phyloP scores from a whole-genome alignment of 2,797 vertebrate species.

The Cryptoblepharus egeriae region DNA sequence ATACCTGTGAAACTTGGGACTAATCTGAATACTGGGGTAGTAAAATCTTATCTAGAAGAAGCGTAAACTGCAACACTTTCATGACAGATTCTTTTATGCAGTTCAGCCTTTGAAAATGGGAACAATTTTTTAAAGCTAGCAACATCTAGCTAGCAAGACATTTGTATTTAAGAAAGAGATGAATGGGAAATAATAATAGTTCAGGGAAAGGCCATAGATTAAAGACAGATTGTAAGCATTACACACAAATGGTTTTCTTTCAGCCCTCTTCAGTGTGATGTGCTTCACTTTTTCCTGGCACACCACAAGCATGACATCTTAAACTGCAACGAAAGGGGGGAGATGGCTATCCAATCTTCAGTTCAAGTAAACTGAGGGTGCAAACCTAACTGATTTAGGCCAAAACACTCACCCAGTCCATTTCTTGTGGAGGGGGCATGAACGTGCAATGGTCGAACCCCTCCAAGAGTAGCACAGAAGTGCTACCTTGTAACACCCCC shows the following conservation, averaged over 20 bases:
- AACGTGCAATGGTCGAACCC: too few species aligned
- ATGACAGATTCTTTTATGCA: background rate
- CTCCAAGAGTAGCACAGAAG: too few species aligned
- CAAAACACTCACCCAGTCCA: too few species aligned
- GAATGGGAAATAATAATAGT: background rate
- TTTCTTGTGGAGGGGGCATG: too few species aligned
- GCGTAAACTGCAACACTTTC: too few species aligned
- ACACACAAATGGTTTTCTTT: background rate
- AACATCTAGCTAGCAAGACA: background rate
- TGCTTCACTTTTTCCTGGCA: background rate
- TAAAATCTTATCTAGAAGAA: too few species aligned
- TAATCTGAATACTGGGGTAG: too few species aligned
- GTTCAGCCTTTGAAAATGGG: background rate
- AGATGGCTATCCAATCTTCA: background rate
- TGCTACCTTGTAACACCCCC: too few species aligned
- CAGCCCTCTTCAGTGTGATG: background rate
- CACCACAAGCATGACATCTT: background rate
- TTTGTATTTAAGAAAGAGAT: background rate
- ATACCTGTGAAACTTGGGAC: too few species aligned
- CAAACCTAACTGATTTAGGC: too few species aligned
- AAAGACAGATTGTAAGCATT: background rate
- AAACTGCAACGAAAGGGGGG: background rate
- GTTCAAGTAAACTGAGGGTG: too few species aligned
- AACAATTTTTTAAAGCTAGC: background rate
- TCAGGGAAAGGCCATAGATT: background rate